Base-by-base conservation (phyloP, 2,797 vertebrate genomes). In the Lerista edwardsae region DNA sequence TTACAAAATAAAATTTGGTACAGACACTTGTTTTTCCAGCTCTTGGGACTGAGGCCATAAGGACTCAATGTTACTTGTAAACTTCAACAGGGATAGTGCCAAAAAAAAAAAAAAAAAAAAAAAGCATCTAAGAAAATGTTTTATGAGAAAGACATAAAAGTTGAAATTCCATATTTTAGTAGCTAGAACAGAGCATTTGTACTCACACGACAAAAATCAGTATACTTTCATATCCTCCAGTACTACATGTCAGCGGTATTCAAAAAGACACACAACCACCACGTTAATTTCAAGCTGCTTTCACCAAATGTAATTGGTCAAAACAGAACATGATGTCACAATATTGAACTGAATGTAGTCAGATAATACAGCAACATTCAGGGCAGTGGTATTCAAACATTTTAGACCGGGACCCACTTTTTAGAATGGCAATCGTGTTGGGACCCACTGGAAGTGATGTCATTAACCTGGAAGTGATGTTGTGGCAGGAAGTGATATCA, bases 1-100 rank as follows among this genome's bases (percentile, higher is more conserved):
- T 51, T 91, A 82, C 57, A 73, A 84, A 90, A 86, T 1, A 47
- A 51, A 62, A 41, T 47, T 29, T 82, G 85, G 61, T 67, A 80
- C 4, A 57, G 72, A 59, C 7, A 1, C 0, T 21, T 86, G 80
- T 14, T 76, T 64, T 86, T 88, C 83, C 79, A 88, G 7, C 9
- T 83, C 23, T 27, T 67, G 39, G 10, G 31, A 65, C 84, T 83
- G 81, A 83, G 51, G 83, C 59, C 79, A 86, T 71, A 41, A 88
- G 75, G 87, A 82, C 34, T 31, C 71, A 83, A 73, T 25, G 36
- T 29, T 21, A 29, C 76, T 55, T 84, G 68, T 79, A 68, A 75
- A n/a, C 2, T 62, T 51, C 34, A 85, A 29, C 0, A 74, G 1
- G 12, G 36, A 83, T 4, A 65, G 21, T 36, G 71, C 69, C 6